Evolutionary conservation across 2,797 vertebrate species (phyloP).

Genomic region (Chiloscyllium punctatum): DNA sequence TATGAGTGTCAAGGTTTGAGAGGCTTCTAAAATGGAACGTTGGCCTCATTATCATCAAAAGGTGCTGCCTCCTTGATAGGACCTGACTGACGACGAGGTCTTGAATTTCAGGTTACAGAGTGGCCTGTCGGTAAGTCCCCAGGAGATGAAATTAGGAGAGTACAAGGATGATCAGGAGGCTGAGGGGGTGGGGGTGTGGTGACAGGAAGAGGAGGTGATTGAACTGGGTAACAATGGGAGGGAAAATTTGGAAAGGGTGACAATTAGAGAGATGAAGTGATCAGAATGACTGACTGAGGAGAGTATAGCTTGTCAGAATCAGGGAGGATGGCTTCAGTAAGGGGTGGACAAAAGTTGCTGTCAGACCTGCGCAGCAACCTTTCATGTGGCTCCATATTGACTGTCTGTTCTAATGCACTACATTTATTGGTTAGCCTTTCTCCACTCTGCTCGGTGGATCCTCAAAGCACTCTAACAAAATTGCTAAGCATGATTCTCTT

Average conservation of each 20-base stretch:
- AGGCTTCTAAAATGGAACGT: not conserved
- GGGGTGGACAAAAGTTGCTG: not conserved
- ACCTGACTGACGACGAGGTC: not conserved
- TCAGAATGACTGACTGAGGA: not conserved
- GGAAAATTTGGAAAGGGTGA: not conserved
- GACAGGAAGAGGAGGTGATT: not conserved
- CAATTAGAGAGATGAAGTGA: not conserved
- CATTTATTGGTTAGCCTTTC: no score
- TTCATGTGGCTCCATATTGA: no score
- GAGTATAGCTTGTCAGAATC: not conserved
- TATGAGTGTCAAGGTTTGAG: not conserved
- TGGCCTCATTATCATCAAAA: not conserved
- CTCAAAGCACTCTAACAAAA: no score
- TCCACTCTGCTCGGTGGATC: no score
- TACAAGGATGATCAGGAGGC: not conserved
- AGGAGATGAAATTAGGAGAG: not conserved
- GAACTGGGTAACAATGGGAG: not conserved
- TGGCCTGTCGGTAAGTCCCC: not conserved
- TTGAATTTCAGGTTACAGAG: not conserved
- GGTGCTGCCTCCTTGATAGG: not conserved
- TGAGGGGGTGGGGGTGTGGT: not conserved
- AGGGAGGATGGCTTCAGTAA: not conserved
- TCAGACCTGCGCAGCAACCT: not conserved
- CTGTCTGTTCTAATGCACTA: no score
- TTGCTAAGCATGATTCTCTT: no score